Evolutionary conservation across 2,113 vertebrate species (phyloP).

Genomic region (Anoura caudifer): DNA sequence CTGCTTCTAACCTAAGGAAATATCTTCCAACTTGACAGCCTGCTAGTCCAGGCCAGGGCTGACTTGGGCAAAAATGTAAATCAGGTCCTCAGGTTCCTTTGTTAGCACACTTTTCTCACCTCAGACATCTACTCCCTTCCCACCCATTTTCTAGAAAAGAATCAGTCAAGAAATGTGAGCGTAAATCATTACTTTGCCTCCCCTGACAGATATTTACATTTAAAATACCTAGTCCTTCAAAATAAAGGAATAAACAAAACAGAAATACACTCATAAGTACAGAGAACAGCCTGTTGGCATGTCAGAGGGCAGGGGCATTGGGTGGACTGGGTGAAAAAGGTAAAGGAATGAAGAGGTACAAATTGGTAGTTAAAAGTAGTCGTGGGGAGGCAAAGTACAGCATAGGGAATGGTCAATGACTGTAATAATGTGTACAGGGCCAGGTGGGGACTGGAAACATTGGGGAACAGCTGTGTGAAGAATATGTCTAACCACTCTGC

Average conservation of each 20-base stretch:
- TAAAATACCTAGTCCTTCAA: not conserved
- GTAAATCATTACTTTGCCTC: not conserved
- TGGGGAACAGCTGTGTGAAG: not conserved
- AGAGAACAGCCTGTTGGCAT: not conserved
- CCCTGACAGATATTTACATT: not conserved
- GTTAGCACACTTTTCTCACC: not conserved
- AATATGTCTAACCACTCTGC: not conserved
- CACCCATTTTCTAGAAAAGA: not conserved
- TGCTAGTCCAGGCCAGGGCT: not conserved
- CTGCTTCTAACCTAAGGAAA: not conserved
- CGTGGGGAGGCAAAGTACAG: not conserved
- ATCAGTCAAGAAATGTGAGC: not conserved
- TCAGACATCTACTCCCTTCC: not conserved
- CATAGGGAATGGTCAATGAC: not conserved
- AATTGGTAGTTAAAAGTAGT: not conserved
- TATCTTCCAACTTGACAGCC: not conserved
- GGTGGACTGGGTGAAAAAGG: not conserved
- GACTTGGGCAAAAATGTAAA: not conserved
- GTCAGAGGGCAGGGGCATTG: not conserved
- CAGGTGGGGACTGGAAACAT: not conserved
- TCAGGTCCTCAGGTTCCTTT: not conserved
- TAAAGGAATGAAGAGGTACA: not conserved
- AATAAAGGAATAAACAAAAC: not conserved
- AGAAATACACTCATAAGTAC: not conserved
- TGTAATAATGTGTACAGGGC: not conserved